Evolutionary conservation across 92 coral and sea anemone genomes (phyloP).

Genomic region (Parazoanthus darwini): DNA sequence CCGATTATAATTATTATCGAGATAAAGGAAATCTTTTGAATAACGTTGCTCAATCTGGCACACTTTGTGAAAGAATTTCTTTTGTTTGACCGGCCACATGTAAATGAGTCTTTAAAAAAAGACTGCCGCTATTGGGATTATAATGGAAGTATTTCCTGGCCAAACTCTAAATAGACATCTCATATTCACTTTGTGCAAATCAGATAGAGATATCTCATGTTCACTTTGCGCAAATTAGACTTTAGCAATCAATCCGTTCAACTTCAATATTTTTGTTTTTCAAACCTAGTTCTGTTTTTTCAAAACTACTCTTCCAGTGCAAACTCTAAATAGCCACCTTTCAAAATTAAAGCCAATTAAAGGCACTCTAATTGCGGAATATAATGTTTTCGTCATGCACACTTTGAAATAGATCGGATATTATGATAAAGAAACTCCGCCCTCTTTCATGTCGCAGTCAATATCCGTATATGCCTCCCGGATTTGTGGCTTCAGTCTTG

Average conservation of each 20-base stretch:
- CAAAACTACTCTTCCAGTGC: not conserved
- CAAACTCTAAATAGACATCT: not conserved
- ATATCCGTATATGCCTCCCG: not conserved
- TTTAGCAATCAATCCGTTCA: too few relatives aligned
- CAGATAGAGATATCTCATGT: too few relatives aligned
- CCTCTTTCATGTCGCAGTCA: not conserved
- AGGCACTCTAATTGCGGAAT: not conserved
- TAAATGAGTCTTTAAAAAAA: not conserved
- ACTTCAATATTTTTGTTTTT: too few relatives aligned
- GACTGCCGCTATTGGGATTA: not conserved
- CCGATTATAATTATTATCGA: not conserved
- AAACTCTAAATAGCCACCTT: not conserved
- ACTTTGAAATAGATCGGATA: not conserved
- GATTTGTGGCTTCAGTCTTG: slow-evolving; percentile 7
- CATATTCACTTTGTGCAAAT: too few relatives aligned
- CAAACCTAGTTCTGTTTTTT: too few relatives aligned
- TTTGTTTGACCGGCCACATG: slow-evolving; percentile 5
- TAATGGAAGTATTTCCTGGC: slow-evolving; percentile 13
- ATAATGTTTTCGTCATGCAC: not conserved
- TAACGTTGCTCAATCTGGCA: not conserved
- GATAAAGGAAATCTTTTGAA: not conserved
- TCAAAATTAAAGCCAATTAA: not conserved
- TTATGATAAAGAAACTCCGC: not conserved
- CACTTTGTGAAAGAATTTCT: not conserved
- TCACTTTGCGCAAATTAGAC: too few relatives aligned